Evolutionary conservation across 2,888 invertebrate genomes (phyloP).

Genomic region (Amaurobius ferox): DNA sequence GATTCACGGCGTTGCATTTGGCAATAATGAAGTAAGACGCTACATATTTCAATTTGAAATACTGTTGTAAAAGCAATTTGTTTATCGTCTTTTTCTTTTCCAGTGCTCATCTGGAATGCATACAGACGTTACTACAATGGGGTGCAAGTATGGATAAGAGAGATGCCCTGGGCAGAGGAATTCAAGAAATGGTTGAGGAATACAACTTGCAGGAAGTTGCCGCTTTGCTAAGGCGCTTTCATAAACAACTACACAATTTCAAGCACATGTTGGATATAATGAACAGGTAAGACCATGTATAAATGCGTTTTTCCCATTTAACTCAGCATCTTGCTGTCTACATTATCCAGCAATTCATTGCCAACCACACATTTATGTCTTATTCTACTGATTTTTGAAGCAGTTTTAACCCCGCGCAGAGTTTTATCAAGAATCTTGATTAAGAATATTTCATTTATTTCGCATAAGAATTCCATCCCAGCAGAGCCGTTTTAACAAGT

Average conservation of each 20-base stretch:
- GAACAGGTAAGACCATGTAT: conserved; percentile 40
- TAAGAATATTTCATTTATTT: too few species aligned
- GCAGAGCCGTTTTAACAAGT: too few species aligned
- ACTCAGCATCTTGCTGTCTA: too few species aligned
- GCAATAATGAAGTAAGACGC: conserved; percentile 72
- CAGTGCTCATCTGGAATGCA: conserved; percentile 69
- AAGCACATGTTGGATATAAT: conserved; percentile 55
- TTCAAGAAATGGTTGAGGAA: conserved; percentile 73
- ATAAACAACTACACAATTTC: conserved; percentile 69
- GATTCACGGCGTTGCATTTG: conserved; percentile 73
- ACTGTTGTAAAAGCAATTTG: background rate
- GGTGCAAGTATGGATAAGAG: conserved; percentile 69
- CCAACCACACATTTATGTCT: too few species aligned
- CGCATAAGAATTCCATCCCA: too few species aligned
- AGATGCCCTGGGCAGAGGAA: conserved; percentile 65
- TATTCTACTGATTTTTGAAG: too few species aligned
- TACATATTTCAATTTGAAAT: background rate
- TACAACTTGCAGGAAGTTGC: conserved; percentile 71
- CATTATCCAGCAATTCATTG: too few species aligned
- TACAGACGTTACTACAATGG: conserved; percentile 67
- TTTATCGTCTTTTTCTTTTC: background rate
- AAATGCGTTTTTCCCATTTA: background rate
- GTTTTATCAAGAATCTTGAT: too few species aligned
- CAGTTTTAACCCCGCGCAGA: too few species aligned
- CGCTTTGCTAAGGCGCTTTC: conserved; percentile 44